Base-by-base conservation (phyloP, 1,140 invertebrate genomes). In the Phymorhynchus buccinoides region DNA sequence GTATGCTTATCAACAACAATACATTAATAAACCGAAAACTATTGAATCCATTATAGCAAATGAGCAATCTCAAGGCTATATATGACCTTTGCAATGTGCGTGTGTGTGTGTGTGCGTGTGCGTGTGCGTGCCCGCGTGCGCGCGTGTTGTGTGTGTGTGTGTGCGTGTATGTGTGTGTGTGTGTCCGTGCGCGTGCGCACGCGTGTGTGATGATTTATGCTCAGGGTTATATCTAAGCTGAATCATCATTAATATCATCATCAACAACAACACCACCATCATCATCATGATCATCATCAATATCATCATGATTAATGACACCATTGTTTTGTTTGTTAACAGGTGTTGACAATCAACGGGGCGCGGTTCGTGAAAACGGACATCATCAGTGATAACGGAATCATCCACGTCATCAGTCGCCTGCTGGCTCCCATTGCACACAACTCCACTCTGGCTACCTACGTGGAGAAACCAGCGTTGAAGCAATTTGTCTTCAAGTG, bases 341-440 rank as follows among this genome's bases (percentile, higher is more conserved):
- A 93, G 92, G 66, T 92, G 27, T 86, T 88, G 39, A 91, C 93
- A n/a, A 91, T 94, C 22, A 93, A 93, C 78, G 93, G 93, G 9
- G 93, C 92, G 12, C 85, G 87, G n/a, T 85, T 93, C 0, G 32
- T 92, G 1, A 82, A 89, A 12, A 42, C 88, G 0, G 91, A 93
- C 75, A 88, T 92, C 27, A 73, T 87, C 0, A 90, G 92, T 1
- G 90, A 90, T 75, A 92, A 93, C 81, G 93, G 93, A 14, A 83
- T 93, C 14, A 78, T 94, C 1, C 92, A 94, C 84, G 90, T 93
- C 16, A 89, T 94, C 3, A 92, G 93, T 85, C 89, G 89, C 87
- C 89, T 93, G 32, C 81, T 94, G 6, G 89, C 91, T 73, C 93
- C 93, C 12, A 84, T 92, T 6, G 89, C 90, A 1, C 90, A 86